Evolutionary conservation across 2,113 vertebrate species (phyloP), one percentile per base, ranked within the genome.

Genomic region (Nycticebus coucang): DNA sequence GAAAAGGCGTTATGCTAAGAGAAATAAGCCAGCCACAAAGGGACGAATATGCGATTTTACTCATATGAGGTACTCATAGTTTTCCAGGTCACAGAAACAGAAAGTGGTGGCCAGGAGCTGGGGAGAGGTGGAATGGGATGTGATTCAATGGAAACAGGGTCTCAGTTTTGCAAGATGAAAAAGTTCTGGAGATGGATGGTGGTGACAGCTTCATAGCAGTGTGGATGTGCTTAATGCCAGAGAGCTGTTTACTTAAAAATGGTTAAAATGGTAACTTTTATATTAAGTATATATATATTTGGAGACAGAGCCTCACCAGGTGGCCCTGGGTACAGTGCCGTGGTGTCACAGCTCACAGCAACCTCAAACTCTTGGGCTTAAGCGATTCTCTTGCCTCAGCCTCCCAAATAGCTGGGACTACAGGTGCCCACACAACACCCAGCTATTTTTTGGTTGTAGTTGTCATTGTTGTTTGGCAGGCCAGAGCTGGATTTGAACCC

Each of bases 51-150:
- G 26, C 17, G 57, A 59, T 37, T 92, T 28, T 30, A 71, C 22
- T 22, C 8, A 9, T 5, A 28, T 9, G 37, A 82, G 33, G 21
- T 53, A 35, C 37, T 24, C n/a, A 57, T 19, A 84, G 28, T 17
- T 13, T 17, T 53, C 45, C 78, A 15, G 69, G 8, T 64, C 35
- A 77, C 26, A 74, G 30, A 53, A 26, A 84, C 13, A 28, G 13
- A 26, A 71, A 53, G 35, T 33, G 33, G 30, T 2, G 68, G 66
- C 69, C 4, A 26, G 30, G 28, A 12, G 35, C 0, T 3, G 10
- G 1, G 2, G 41, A 0, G 17, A 19, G n/a, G 4, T 24, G 80
- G 26, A 24, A 30, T 0, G 19, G 53, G 12, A 11, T 50, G 24
- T 84, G 45, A 41, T 60, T 81, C 62, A 33, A 35, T 22, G 62